Evolutionary conservation across 2,797 vertebrate genomes (phyloP), one percentile per base, ranked within the genome.

Genomic region (Pogonophryne albipinna): DNA sequence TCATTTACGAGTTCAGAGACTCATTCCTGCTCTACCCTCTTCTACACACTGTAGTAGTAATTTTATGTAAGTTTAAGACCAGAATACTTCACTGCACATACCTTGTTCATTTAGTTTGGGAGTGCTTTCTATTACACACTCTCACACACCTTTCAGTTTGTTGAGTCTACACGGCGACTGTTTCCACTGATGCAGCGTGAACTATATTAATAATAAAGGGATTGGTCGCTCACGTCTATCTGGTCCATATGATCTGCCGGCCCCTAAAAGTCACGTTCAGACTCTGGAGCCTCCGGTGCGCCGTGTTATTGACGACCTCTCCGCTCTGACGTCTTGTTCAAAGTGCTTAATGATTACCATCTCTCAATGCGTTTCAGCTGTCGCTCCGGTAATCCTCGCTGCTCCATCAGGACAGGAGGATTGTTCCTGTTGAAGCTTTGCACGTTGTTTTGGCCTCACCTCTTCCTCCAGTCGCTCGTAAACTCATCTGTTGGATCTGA

Each of bases 231-330:
- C 78, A 71, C 65, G 60, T 92, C 87, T 89, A 90, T 93, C 70
- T 92, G 50, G 90, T 88, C 88, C 92, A 93, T 91, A 89, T 93
- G 89, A 94, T 91, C 79, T 84, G 83, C 89, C 87, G 76, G 79
- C 66, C 27, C 69, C 76, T 88, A 83, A 89, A 89, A 92, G 90
- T 93, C 91, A 91, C 87, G 83, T 79, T 73, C 61, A 55, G 59
- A 74, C 67, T 62, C 57, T 34, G 52, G 56, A 66, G 84, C 57
- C 81, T 74, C 76, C 47, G 69, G 81, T 66, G 79, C 44, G 19
- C 66, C 38, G 4, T 85, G 16, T 85, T 86, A 89, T 81, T 85
- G 84, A 90, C 78, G 86, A 92, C 86, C 89, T 86, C 85, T 76
- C 42, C n/a, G 42, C 83, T 87, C 80, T 89, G 88, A 93, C 78